Evolutionary conservation across 2,888 invertebrate genomes (phyloP), one percentile per base, ranked within the genome.

Genomic region (Lamellibrachia columna): DNA sequence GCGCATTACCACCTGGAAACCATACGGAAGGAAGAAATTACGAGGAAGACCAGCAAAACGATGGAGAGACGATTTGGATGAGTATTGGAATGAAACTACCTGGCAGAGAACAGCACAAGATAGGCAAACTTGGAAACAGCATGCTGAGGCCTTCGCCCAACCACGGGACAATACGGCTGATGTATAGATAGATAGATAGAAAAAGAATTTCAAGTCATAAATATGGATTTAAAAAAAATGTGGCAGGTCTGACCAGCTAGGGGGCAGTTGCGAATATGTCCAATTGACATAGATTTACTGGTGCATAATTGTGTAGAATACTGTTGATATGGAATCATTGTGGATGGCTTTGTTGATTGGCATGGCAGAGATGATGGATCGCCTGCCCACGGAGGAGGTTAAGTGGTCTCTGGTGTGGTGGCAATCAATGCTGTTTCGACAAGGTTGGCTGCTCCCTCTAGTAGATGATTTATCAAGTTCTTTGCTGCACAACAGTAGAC

Each of bases 361-460:
- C 55, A 55, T 75, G 75, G 15, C 6, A 22, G 22, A n/a, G 75
- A 75, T 75, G 75, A 75, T 75, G 75, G 75, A 75, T 75, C 22
- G 15, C 75, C 75, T 6, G 75, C 22, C 75, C 4, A 15, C 15
- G n/a, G 22, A 15, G 75, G 75, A 75, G 75, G 75, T 75, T 75
- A 75, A 75, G 75, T 75, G 75, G 75, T 15, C 75, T 75, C 75
- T 75, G 75, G 75, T 22, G 75, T 11, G 75, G 15, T n/a, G 75
- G 75, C 75, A 75, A 75, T 75, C 75, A 75, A 75, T 15, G 15
- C 75, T 75, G 75, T 75, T 75, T 75, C 75, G 75, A 75, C 75
- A 75, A 75, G 75, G 75, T 75, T 75, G 75, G 75, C 75, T 75
- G 75, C 75, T 75, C 75, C n/a, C 75, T 75, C 15, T 15, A 75